A percentile compares a stretch with the other conserved stretches of the same genome.
Conservation (phyloP, 1,140 invertebrate genomes). For the Drosophila ananassae region DNA sequence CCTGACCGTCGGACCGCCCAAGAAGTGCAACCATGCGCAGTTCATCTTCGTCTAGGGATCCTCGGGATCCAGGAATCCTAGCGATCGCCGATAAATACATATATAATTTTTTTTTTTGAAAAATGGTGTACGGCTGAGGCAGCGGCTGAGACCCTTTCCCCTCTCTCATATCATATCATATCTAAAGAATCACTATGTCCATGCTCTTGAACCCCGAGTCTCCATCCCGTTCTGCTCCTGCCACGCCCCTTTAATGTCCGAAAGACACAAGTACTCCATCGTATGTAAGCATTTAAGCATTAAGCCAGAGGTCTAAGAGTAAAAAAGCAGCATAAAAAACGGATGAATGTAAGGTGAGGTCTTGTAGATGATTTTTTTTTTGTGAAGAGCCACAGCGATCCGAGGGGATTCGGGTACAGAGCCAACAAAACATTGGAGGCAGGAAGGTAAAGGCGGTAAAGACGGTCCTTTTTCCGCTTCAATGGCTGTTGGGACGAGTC, state of each 20-base stretch:
- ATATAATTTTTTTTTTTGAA: slow-evolving; percentile 29
- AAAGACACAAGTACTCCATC: slow-evolving; percentile 39
- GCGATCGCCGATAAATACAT: neutral
- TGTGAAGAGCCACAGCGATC: slow-evolving; percentile 8
- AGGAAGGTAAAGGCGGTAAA: neutral
- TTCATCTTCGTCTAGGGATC: slow-evolving; percentile 87
- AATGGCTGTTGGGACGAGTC: neutral
- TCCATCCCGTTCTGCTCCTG: neutral
- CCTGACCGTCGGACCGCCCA: slow-evolving; percentile 86
- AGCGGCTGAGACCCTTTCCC: neutral
- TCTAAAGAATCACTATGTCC: slow-evolving; percentile 5
- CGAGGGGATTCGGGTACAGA: neutral
- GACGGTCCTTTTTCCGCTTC: too few relatives aligned
- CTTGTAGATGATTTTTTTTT: slow-evolving; percentile 46
- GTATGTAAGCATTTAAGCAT: slow-evolving; percentile 65
- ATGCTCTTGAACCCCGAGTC: neutral
- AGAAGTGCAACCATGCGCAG: slow-evolving; percentile 86
- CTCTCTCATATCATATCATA: slow-evolving; percentile 40
- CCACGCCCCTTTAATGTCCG: slow-evolving; percentile 4
- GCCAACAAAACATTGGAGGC: neutral
- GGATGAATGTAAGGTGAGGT: slow-evolving; percentile 26
- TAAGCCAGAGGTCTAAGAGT: slow-evolving; percentile 68
- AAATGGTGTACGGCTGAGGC: slow-evolving; percentile 11
- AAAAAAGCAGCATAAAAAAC: slow-evolving; percentile 4
- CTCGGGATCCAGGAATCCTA: neutral